A percentile compares a stretch with the other conserved stretches of the same genome.
These are phyloP conservation scores for Oncorhynchus masou DNA, from an alignment of 2,113 vertebrate genomes.

Conservation along the genomic window DNA sequence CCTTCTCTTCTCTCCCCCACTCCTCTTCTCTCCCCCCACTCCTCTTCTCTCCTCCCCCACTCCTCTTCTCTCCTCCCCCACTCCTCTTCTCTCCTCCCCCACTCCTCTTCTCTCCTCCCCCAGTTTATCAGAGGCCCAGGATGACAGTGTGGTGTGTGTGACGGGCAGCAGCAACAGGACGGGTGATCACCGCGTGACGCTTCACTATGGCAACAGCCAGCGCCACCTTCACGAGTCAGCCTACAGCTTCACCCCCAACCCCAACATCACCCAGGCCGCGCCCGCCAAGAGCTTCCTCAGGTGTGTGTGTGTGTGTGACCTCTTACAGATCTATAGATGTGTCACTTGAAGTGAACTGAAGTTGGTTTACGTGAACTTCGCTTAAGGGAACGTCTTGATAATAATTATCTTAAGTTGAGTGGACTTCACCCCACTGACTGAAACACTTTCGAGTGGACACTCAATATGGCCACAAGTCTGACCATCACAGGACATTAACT, in stretches of 20 bases:
- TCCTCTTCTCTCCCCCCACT: no score
- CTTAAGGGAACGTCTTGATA: no score
- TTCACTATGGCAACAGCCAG: conserved; percentile 81
- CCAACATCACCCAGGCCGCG: conserved; percentile 83
- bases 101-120: background rate
- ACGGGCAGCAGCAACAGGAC: conserved; percentile 80
- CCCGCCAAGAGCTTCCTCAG: conserved; percentile 90
- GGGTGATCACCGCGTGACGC: conserved; percentile 73
- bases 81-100: background rate
- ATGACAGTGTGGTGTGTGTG: conserved; percentile 80
- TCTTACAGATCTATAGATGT: no score
- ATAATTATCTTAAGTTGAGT: no score
- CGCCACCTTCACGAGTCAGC: conserved; percentile 71
- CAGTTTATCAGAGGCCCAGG: conserved; percentile 78
- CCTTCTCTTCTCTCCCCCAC: no score
- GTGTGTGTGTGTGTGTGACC: conserved; percentile 57
- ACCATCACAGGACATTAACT: no score
- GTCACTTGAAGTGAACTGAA: no score
- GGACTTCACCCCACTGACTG: no score
- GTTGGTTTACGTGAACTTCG: no score
- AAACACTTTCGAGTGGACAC: no score
- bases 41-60: background rate
- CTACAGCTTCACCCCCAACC: conserved; percentile 87
- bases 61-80: fast-evolving
- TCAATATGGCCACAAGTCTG: no score